These are phyloP conservation scores for Lepus europaeus DNA, from an alignment of 2,113 vertebrate species.

Conservation along the genomic window DNA sequence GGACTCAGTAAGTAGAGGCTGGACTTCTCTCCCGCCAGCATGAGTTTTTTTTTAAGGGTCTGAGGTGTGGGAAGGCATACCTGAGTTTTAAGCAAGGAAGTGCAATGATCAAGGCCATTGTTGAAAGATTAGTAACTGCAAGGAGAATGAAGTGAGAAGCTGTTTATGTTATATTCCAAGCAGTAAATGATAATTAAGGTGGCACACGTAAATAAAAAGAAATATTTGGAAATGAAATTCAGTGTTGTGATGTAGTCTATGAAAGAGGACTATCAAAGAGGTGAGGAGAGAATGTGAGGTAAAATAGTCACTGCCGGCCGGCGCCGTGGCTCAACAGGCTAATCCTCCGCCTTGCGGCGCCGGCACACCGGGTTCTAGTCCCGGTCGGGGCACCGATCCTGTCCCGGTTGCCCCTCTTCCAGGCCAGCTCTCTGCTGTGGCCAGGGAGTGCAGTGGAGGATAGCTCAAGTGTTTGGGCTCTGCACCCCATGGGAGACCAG, in stretches of 20 bases:
- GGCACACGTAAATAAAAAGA: not conserved
- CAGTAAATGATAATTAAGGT: conserved; percentile 38
- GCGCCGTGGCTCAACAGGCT: no score
- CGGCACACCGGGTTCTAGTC: no score
- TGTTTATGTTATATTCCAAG: conserved; percentile 20
- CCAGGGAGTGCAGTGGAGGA: no score
- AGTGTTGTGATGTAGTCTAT: not conserved
- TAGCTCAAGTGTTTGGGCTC: no score
- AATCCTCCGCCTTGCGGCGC: no score
- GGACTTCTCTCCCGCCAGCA: not conserved
- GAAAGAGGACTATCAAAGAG: not conserved
- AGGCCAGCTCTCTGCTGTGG: no score
- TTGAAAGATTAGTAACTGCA: not conserved
- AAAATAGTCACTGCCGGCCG: not conserved
- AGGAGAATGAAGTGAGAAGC: not conserved
- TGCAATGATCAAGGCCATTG: not conserved
- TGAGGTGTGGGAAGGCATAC: not conserved
- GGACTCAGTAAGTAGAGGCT: not conserved
- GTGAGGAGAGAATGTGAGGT: not conserved
- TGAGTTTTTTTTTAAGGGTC: not conserved
- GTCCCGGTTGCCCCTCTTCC: no score
- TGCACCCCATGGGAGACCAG: no score
- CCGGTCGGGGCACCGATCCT: no score
- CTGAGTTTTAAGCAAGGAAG: conserved; percentile 42
- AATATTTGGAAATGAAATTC: not conserved